Evolutionary conservation across 2,113 vertebrate genomes (phyloP).

Genomic region (Neodon shergylaensis): DNA sequence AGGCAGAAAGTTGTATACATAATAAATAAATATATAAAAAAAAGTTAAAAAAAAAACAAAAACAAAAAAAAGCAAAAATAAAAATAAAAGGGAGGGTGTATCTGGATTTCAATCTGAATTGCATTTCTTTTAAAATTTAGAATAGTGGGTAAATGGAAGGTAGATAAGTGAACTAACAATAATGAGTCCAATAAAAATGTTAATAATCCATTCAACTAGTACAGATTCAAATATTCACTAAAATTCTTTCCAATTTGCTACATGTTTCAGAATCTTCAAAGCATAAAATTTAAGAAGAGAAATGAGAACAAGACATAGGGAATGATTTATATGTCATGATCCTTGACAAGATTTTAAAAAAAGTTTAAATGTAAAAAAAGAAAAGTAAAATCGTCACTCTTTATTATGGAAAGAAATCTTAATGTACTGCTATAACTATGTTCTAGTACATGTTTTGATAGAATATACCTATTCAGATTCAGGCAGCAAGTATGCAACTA

Average conservation of each 20-base stretch:
- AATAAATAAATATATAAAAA: too few relatives aligned
- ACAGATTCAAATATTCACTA: neutral
- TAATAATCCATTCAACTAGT: neutral
- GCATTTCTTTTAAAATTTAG: neutral
- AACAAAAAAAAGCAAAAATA: too few relatives aligned
- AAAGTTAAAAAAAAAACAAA: too few relatives aligned
- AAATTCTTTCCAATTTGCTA: conserved; percentile 41
- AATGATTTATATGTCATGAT: neutral
- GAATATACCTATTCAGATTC: conserved; percentile 6
- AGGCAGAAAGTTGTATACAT: too few relatives aligned
- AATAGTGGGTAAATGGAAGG: neutral
- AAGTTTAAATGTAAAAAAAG: neutral
- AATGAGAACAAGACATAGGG: neutral
- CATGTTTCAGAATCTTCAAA: conserved; percentile 43
- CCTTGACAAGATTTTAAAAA: neutral
- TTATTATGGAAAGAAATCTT: neutral
- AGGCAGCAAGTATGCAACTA: neutral
- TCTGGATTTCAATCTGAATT: neutral
- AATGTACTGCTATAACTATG: neutral
- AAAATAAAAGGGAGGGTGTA: neutral
- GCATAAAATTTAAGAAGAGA: neutral
- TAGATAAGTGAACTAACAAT: neutral
- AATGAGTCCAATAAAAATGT: neutral
- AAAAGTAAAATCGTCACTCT: conserved; percentile 22
- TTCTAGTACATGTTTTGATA: neutral